Evolutionary conservation across 2,888 invertebrate species (phyloP).

Genomic region (Pterostichus madidus): DNA sequence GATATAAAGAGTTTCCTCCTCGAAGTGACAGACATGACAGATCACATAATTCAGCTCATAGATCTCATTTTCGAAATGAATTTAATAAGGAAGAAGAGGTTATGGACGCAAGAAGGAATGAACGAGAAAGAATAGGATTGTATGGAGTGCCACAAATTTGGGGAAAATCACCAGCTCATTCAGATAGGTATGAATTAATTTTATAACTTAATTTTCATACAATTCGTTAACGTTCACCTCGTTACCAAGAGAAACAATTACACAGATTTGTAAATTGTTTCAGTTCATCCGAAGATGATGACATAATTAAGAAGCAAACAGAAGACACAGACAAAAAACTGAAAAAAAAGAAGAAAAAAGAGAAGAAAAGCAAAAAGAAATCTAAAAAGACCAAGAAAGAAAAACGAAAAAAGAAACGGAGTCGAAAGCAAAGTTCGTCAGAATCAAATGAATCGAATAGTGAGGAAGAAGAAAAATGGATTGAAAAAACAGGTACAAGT

Average conservation of each 20-base stretch:
- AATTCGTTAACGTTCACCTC: no score
- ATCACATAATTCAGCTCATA: slow-evolving; percentile 1
- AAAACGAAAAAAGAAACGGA: slow-evolving; percentile 76
- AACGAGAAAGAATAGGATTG: slow-evolving; percentile 87
- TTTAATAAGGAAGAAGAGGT: slow-evolving; percentile 81
- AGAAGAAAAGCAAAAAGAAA: slow-evolving; percentile 79
- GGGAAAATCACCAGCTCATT: slow-evolving; percentile 85
- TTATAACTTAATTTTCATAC: no score
- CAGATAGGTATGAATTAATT: slow-evolving; percentile 81
- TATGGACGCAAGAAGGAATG: slow-evolving; percentile 85
- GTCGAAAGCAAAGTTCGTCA: slow-evolving; percentile 74
- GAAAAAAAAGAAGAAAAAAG: slow-evolving; percentile 80
- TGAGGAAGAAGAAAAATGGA: slow-evolving; percentile 82
- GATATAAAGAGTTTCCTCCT: slow-evolving; percentile 1
- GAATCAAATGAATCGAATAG: slow-evolving; percentile 75
- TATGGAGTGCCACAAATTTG: slow-evolving; percentile 85
- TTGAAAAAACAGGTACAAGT: slow-evolving; percentile 81
- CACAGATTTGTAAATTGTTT: slow-evolving; percentile 1
- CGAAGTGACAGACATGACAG: slow-evolving; percentile 7
- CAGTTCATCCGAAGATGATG: slow-evolving; percentile 75
- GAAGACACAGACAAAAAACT: slow-evolving; percentile 76
- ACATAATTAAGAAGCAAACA: slow-evolving; percentile 73
- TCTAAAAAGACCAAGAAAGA: slow-evolving; percentile 80
- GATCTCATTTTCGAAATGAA: slow-evolving; percentile 51
- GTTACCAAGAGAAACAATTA: no score